Conservation (phyloP, 2,797 vertebrate species). For the Astyanax mexicanus region DNA sequence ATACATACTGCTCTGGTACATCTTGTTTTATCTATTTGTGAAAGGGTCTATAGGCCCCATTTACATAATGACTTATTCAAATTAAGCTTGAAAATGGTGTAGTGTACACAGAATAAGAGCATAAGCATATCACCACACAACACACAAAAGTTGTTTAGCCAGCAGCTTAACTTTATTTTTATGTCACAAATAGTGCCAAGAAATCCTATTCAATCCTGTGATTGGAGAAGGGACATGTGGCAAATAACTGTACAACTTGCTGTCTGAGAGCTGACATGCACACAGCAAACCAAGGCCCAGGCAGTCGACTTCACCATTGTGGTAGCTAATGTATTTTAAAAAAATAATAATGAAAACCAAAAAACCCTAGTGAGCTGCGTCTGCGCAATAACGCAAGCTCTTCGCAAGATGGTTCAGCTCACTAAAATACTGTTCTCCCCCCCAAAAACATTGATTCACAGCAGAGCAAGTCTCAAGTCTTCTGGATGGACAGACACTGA, state of each 20-base stretch:
- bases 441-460: conserved; percentile 6
- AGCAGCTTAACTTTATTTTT: conserved; percentile 58
- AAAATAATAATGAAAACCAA: conserved; percentile 27
- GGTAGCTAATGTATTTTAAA: background rate
- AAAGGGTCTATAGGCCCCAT: no score
- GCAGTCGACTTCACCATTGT: conserved; percentile 40
- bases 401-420: conserved; percentile 37
- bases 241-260: conserved; percentile 55
- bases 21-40: no score
- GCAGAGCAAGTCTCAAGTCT: conserved; percentile 33
- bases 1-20: no score
- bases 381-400: conserved; percentile 21
- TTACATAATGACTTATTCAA: no score
- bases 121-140: background rate
- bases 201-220: conserved; percentile 62
- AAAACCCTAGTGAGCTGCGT: conserved; percentile 35
- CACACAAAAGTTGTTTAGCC: conserved; percentile 38
- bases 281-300: conserved; percentile 53
- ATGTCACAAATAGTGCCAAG: conserved; percentile 58
- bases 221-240: conserved; percentile 18
- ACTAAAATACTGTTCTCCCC: conserved; percentile 53
- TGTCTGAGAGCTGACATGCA: conserved; percentile 53
- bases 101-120: no score
- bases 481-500: conserved; percentile 32
- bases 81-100: no score